phyloP scores from a whole-genome alignment of 2,113 vertebrate genomes.

The Salvator merianae region DNA sequence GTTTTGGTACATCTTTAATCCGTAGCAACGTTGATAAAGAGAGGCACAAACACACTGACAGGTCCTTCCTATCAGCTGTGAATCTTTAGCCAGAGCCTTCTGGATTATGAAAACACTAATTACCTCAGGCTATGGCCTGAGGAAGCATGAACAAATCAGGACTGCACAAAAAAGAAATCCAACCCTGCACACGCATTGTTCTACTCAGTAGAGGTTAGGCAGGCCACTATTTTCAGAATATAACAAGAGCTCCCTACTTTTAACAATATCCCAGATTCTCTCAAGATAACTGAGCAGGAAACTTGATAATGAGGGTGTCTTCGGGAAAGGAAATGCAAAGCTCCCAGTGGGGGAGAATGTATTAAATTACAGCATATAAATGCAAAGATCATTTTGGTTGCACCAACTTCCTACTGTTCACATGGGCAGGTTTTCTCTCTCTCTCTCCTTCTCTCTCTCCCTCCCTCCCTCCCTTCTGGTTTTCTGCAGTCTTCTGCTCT shows the following conservation, averaged over 20 bases:
- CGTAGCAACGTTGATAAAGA: too few species aligned
- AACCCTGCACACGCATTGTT: neutral
- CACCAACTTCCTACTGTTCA: neutral
- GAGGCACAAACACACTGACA: neutral
- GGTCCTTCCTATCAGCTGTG: too few species aligned
- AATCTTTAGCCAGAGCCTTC: neutral
- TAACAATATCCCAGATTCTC: neutral
- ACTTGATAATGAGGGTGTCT: neutral
- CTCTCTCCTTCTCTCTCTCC: neutral
- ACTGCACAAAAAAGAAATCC: neutral
- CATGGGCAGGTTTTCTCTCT: neutral
- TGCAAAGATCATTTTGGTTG: neutral
- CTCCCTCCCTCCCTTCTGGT: too few species aligned
- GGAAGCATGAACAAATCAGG: neutral
- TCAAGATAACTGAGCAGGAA: constrained; percentile 23
- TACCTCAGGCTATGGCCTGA: neutral
- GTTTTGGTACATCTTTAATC: too few species aligned
- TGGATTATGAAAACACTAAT: neutral
- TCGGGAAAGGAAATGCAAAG: constrained; percentile 4
- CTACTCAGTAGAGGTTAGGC: neutral
- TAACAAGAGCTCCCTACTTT: neutral
- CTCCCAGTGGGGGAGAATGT: neutral
- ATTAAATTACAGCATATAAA: constrained; percentile 14
- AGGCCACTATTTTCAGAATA: neutral
- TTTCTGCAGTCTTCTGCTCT: too few species aligned